A percentile compares a stretch with the other conserved stretches of the same genome.
Conservation (phyloP, 2,797 vertebrate species). For the Sebastes itinus region DNA sequence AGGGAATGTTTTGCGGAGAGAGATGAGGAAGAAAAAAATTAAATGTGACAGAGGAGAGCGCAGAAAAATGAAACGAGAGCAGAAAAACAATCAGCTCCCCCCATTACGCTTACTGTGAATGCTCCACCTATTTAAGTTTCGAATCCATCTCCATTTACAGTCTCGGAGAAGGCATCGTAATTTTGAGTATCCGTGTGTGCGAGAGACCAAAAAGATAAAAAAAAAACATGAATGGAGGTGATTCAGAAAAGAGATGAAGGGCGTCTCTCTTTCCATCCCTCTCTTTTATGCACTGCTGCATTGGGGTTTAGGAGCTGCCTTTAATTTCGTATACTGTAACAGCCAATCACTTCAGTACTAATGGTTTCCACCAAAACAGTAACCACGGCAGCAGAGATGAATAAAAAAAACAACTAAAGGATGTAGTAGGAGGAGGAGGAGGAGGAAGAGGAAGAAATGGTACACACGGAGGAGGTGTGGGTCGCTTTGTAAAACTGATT, state of each 20-base stretch:
- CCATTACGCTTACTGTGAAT: slow-evolving; percentile 41
- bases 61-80: slow-evolving; percentile 41
- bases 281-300: slow-evolving; percentile 1
- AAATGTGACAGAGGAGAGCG: slow-evolving; percentile 41
- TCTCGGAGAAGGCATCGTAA: slow-evolving; percentile 30
- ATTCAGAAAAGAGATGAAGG: slow-evolving; percentile 24
- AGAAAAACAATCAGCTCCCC: slow-evolving; percentile 57
- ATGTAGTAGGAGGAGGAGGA: slow-evolving; percentile 18
- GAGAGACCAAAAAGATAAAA: slow-evolving; percentile 10
- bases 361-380: slow-evolving; percentile 61
- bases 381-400: slow-evolving; percentile 45
- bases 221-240: background rate
- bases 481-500: slow-evolving; percentile 62
- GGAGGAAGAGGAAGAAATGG: slow-evolving; percentile 40
- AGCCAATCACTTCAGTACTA: slow-evolving; percentile 50
- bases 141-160: slow-evolving; percentile 62
- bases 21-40: slow-evolving; percentile 21
- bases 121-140: slow-evolving; percentile 60
- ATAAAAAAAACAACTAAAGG: background rate
- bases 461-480: slow-evolving; percentile 47
- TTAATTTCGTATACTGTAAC: slow-evolving; percentile 28
- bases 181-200: background rate
- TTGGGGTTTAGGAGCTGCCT: background rate
- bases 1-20: background rate
- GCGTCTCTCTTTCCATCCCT: background rate